Base-by-base conservation (phyloP, 2,888 invertebrate genomes). In the Synanthedon formicaeformis region DNA sequence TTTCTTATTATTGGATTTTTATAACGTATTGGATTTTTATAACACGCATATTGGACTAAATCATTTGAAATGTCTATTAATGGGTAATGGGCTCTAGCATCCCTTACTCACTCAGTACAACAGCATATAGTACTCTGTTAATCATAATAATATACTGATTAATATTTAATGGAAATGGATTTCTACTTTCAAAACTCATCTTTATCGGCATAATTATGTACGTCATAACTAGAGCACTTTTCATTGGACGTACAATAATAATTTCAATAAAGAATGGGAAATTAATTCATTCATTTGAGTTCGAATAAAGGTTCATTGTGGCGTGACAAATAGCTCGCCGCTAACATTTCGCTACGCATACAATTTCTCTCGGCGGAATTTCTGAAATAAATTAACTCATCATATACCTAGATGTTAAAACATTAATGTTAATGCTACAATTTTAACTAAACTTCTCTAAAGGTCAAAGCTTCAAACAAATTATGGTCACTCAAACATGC, bases 131-230 rank as follows among this genome's bases (percentile, higher is more conserved):
- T n/a, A n/a, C n/a, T n/a, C n/a, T n/a, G n/a, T n/a, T n/a, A n/a
- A n/a, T n/a, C 4, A 23, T 23, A 23, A 4, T 23, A 23, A 23
- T 23, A 23, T 23, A 1, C 23, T 23, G 23, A 56, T 57, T 49
- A 59, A 57, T 57, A 57, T 53, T 56, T 55, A 54, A 58, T 53
- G 53, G 49, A 50, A 54, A 55, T 58, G 56, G 40, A 53, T 40
- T 53, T 52, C 53, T 27, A 54, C 58, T 60, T 53, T 60, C 54
- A 60, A 51, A 41, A n/a, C n/a, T 41, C 12, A 11, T 41, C 13
- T 45, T 45, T 13, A 45, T 45, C 45, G 13, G 13, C n/a, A 45
- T 13, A 45, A 45, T 13, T 45, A 3, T 12, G 45, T n/a, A 14
- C 6, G 45, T 45, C 3, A 45, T 45, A 45, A 45, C n/a, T 45